Evolutionary conservation across 2,113 vertebrate genomes (phyloP), one percentile per base, ranked within the genome.

Genomic region (Phaethon lepturus): DNA sequence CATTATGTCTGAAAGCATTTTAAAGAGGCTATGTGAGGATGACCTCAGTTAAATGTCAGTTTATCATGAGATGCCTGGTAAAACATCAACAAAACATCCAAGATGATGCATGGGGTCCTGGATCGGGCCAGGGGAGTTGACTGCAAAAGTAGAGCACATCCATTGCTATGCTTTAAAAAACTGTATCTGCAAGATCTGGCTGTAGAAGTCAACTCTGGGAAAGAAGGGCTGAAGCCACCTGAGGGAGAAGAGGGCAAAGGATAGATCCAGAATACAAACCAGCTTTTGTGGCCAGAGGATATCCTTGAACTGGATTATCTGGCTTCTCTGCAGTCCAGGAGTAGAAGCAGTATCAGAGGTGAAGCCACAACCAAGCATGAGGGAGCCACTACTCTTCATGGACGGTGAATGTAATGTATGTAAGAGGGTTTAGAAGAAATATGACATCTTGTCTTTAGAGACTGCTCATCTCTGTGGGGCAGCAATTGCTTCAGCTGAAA

Each of bases 91-190:
- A 79, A 15, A 76, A 47, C 20, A 44, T 78, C 11, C 35, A 73
- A 64, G 24, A 49, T 53, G 72, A 69, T 95, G 16, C 11, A 29
- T 58, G 63, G 16, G 2, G 3, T 71, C 28, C 35, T 78, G 56
- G 20, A 24, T 11, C 2, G 0, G 10, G 15, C 17, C 5, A 4
- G 14, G 10, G 0, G 1, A 5, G 2, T 33, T 50, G 67, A 42
- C 63, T 50, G 47, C 22, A 49, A 31, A 77, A 77, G 24, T 31
- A 59, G 44, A 64, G n/a, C 11, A 31, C 15, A 38, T 38, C 9
- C 14, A 3, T 42, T 89, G n/a, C 14, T 33, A 1, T 52, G 40
- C n/a, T n/a, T 80, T 38, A 38, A 28, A 49, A 42, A 29, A 28
- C 1, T 12, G 7, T 50, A 3, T 50, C 25, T 50, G 12, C 5